Percentiles rank a stretch among this genome's conserved stretches.
phyloP scores from a whole-genome alignment of 2,888 invertebrate genomes.

The Ariolimax columbianus region DNA sequence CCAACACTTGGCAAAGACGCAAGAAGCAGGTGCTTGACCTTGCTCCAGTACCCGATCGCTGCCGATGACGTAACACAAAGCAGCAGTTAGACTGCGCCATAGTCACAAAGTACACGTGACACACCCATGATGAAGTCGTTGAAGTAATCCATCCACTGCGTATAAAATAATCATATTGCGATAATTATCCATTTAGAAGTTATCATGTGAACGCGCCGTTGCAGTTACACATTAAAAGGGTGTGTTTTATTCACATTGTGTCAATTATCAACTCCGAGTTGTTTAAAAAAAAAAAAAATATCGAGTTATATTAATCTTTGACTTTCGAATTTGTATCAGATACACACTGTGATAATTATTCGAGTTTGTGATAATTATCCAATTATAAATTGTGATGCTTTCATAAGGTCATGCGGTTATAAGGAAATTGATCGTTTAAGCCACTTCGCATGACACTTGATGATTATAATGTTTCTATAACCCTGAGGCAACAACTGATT shows the following conservation, averaged over 20 bases:
- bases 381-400: too few relatives aligned
- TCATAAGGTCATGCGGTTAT: too few relatives aligned
- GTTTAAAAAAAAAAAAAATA: too few relatives aligned
- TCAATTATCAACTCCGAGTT: neutral
- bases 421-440: too few relatives aligned
- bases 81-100: constrained; percentile 35
- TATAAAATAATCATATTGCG: constrained; percentile 22
- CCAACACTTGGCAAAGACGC: neutral
- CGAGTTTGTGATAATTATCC: too few relatives aligned
- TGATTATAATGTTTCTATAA: too few relatives aligned
- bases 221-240: neutral
- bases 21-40: neutral
- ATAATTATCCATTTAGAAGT: neutral
- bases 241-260: neutral
- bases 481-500: too few relatives aligned
- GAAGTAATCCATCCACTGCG: neutral
- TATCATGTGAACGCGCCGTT: too few relatives aligned
- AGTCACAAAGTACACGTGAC: constrained; percentile 11
- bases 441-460: too few relatives aligned
- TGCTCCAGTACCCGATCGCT: neutral
- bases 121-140: neutral
- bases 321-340: too few relatives aligned
- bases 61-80: constrained; percentile 17
- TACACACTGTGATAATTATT: too few relatives aligned
- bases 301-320: too few relatives aligned